Evolutionary conservation across 2,797 vertebrate species (phyloP).

Genomic region (Chloroceryle inda): DNA sequence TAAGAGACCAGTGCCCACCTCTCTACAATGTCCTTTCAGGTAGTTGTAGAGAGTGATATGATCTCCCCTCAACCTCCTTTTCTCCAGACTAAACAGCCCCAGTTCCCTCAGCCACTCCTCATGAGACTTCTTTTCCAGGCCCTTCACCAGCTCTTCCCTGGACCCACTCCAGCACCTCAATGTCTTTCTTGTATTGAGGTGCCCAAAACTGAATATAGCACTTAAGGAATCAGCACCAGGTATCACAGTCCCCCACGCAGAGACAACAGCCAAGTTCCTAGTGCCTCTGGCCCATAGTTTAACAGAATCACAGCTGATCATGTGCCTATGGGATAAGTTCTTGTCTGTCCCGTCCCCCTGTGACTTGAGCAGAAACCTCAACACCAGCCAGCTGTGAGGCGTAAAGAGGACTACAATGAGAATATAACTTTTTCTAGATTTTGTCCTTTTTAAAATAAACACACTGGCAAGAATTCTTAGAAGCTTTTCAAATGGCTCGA

Average conservation of each 20-base stretch:
- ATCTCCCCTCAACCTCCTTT: no score
- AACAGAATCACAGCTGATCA: not conserved
- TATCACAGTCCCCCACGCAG: not conserved
- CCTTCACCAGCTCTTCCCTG: no score
- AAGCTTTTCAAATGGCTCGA: not conserved
- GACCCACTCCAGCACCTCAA: no score
- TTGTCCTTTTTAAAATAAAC: not conserved
- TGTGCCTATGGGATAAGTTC: not conserved
- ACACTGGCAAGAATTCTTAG: not conserved
- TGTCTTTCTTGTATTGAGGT: no score
- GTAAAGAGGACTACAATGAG: not conserved
- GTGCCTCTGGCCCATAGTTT: accelerated
- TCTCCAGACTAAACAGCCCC: no score
- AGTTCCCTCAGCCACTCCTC: no score
- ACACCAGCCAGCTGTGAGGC: not conserved
- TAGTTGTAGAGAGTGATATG: no score
- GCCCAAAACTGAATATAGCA: no score
- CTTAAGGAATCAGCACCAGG: not conserved
- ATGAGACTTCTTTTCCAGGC: no score
- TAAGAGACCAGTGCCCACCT: no score
- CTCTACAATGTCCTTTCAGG: no score
- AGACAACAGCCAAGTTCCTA: not conserved
- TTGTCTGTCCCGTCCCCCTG: not conserved
- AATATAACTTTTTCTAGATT: not conserved
- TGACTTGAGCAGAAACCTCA: not conserved